These are phyloP conservation scores for Rissa tridactyla DNA, from an alignment of 2,113 vertebrate genomes.

Conservation along the genomic window DNA sequence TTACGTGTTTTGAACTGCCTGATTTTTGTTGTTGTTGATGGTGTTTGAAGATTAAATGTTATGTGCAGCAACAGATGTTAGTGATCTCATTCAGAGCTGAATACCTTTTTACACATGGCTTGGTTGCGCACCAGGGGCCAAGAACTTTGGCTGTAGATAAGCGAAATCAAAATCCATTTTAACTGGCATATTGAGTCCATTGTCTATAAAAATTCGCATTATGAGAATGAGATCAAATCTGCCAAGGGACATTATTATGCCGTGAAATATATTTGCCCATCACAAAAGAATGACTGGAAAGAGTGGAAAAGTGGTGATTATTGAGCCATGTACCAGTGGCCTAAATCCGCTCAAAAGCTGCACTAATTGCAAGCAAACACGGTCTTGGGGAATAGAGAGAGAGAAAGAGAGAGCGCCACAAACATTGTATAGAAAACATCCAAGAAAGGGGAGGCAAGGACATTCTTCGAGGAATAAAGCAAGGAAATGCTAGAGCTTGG, in stretches of 20 bases:
- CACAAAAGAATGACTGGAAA: neutral
- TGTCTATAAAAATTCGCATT: constrained; percentile 37
- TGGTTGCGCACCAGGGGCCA: constrained; percentile 12
- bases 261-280: neutral
- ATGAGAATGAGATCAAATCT: constrained; percentile 26
- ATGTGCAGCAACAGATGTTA: constrained; percentile 53
- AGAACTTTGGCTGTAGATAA: constrained; percentile 55
- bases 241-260: neutral
- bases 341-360: constrained; percentile 2
- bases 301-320: neutral
- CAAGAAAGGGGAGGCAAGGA: constrained; percentile 13
- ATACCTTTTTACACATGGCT: constrained; percentile 48
- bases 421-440: neutral
- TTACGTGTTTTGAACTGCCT: neutral
- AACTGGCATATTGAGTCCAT: constrained; percentile 23
- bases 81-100: constrained; percentile 43
- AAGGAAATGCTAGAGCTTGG: constrained; percentile 18
- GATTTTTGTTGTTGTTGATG: neutral
- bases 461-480: constrained; percentile 2
- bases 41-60: constrained; percentile 26
- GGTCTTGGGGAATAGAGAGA: neutral
- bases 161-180: constrained; percentile 58
- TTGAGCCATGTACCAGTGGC: neutral
- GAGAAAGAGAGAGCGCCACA: neutral
- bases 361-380: neutral